Percentiles rank a stretch among this genome's conserved stretches.
Evolutionary conservation across 1,140 invertebrate genomes (phyloP).

Genomic region (Xylocopa sonorina): DNA sequence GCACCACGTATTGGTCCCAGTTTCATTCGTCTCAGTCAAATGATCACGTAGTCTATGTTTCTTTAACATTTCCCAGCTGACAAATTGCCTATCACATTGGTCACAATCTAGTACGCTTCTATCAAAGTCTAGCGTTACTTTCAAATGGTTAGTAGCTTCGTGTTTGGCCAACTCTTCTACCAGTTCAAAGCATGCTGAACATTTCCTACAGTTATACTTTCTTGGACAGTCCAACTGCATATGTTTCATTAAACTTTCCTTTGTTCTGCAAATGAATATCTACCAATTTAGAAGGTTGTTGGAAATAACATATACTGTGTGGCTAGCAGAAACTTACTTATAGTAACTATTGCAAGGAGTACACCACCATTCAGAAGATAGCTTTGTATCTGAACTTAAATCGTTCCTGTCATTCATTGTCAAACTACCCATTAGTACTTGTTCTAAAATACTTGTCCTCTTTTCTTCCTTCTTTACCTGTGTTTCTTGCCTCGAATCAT

Average conservation of each 20-base stretch:
- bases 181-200: conserved; percentile 64
- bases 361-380: conserved; percentile 74
- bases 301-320: not conserved
- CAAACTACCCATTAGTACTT: conserved; percentile 72
- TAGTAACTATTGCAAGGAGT: conserved; percentile 75
- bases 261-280: conserved; percentile 64
- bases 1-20: conserved; percentile 71
- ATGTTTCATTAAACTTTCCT: conserved; percentile 71
- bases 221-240: conserved; percentile 72
- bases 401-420: conserved; percentile 72
- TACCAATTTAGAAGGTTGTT: conserved; percentile 6
- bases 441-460: conserved; percentile 73
- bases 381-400: conserved; percentile 51
- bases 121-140: conserved; percentile 70
- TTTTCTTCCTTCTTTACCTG: conserved; percentile 58
- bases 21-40: conserved; percentile 58
- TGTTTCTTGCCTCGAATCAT: conserved; percentile 28
- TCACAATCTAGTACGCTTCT: conserved; percentile 70
- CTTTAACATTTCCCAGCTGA: conserved; percentile 74
- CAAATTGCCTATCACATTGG: conserved; percentile 74
- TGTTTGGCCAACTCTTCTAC: conserved; percentile 73
- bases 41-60: conserved; percentile 74
- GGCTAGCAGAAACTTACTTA: conserved; percentile 59
- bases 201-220: conserved; percentile 72
- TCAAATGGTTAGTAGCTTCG: conserved; percentile 70